These are phyloP conservation scores for Meandrusa payeni DNA, from an alignment of 2,888 invertebrate genomes.

Conservation along the genomic window DNA sequence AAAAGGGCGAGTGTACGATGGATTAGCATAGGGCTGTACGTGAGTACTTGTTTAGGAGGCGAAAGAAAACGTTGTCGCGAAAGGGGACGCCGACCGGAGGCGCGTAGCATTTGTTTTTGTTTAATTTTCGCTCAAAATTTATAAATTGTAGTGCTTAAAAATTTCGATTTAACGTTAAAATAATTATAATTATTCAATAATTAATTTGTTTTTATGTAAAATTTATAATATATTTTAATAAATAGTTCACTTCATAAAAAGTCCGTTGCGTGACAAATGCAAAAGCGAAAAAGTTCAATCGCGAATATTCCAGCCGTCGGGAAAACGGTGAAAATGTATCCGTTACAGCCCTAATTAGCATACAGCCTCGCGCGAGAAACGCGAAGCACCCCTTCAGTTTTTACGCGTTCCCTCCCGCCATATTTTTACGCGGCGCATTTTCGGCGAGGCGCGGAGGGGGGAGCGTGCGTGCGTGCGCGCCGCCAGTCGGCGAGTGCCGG, in stretches of 20 bases:
- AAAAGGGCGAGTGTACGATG: slow-evolving; percentile 72
- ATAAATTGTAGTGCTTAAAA: neutral
- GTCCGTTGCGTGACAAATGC: neutral
- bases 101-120: neutral
- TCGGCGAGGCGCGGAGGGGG: slow-evolving; percentile 38
- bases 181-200: too few relatives aligned
- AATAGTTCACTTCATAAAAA: too few relatives aligned
- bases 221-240: too few relatives aligned
- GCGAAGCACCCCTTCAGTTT: slow-evolving; percentile 74
- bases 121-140: slow-evolving; percentile 1
- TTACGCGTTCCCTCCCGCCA: slow-evolving; percentile 71
- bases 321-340: slow-evolving; percentile 19
- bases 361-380: slow-evolving; percentile 68
- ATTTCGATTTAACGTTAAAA: too few relatives aligned
- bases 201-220: too few relatives aligned
- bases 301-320: slow-evolving; percentile 9
- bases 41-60: slow-evolving; percentile 24
- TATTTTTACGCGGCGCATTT: slow-evolving; percentile 68
- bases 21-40: slow-evolving; percentile 62
- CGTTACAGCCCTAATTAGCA: slow-evolving; percentile 25
- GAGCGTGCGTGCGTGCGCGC: slow-evolving; percentile 66
- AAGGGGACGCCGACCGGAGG: neutral
- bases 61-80: slow-evolving; percentile 16
- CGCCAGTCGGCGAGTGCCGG: slow-evolving; percentile 71
- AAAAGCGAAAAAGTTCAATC: neutral